These are phyloP conservation scores for Caenorhabditis elegans DNA, from an alignment of 1,140 invertebrate genomes.

Conservation along the genomic window DNA sequence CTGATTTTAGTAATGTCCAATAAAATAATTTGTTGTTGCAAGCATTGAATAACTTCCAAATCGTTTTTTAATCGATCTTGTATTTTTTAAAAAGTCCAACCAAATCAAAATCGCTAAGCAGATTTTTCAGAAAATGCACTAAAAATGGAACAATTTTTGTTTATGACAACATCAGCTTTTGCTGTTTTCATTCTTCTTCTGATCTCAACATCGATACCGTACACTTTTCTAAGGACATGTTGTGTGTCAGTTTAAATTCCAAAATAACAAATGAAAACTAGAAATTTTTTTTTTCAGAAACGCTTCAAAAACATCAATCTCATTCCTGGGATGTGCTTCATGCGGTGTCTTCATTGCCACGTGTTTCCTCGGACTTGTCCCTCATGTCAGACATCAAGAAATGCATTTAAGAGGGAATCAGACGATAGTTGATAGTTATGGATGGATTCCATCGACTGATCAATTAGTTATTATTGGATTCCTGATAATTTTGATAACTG, in stretches of 20 bases:
- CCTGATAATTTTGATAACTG: slow-evolving; percentile 46
- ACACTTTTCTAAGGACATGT: slow-evolving; percentile 39
- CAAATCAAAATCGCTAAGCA: no score
- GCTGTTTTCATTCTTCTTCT: slow-evolving; percentile 42
- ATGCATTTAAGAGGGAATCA: slow-evolving; percentile 41
- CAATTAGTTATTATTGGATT: slow-evolving; percentile 46
- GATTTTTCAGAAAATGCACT: not conserved
- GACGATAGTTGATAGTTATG: not conserved
- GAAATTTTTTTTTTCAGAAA: not conserved
- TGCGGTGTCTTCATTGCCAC: slow-evolving; percentile 68
- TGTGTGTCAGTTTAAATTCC: slow-evolving; percentile 13
- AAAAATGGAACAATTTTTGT: slow-evolving; percentile 12
- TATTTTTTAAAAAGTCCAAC: not conserved
- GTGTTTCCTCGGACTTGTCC: slow-evolving; percentile 67
- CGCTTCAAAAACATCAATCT: slow-evolving; percentile 1
- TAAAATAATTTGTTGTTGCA: no score
- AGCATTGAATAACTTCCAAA: not conserved
- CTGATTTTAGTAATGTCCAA: not conserved
- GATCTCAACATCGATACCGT: slow-evolving; percentile 42
- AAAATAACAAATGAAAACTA: no score
- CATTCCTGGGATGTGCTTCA: slow-evolving; percentile 58
- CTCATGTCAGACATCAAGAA: slow-evolving; percentile 63
- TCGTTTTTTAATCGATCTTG: not conserved
- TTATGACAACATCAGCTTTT: not conserved
- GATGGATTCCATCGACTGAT: slow-evolving; percentile 27